These are phyloP conservation scores for Ophion ellenae DNA, from an alignment of 2,888 invertebrate genomes.

Conservation along the genomic window DNA sequence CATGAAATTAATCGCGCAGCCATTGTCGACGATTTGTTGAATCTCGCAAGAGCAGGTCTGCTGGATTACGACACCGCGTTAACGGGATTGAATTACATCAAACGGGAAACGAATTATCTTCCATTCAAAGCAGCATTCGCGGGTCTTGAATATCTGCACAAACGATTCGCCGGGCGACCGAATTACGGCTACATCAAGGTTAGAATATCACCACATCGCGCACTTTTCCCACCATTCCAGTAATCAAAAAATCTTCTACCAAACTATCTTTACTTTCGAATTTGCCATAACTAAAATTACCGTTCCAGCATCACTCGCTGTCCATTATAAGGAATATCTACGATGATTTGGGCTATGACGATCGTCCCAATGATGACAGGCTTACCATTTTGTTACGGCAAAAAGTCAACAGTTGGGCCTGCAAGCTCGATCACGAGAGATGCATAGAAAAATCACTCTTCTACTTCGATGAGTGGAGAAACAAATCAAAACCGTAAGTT, in stretches of 20 bases:
- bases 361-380: conserved; percentile 83
- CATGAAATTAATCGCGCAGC: conserved; percentile 88
- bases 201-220: neutral
- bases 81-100: conserved; percentile 86
- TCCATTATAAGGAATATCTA: conserved; percentile 84
- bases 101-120: conserved; percentile 87
- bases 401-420: conserved; percentile 86
- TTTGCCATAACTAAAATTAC: conserved; percentile 26
- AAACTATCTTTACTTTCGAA: neutral
- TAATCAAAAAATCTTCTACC: neutral
- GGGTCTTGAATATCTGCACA: conserved; percentile 84
- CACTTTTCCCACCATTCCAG: neutral
- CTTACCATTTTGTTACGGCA: conserved; percentile 85
- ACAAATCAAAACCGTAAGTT: conserved; percentile 57
- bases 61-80: conserved; percentile 85
- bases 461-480: conserved; percentile 83
- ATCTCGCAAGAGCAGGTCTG: conserved; percentile 85
- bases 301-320: conserved; percentile 67
- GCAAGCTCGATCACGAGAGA: conserved; percentile 85
- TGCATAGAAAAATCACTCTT: conserved; percentile 84
- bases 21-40: conserved; percentile 89
- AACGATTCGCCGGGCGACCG: conserved; percentile 82
- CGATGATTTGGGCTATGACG: conserved; percentile 84
- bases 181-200: conserved; percentile 71
- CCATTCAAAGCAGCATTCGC: conserved; percentile 88